Percentiles rank a stretch among this genome's conserved stretches.
phyloP scores from a whole-genome alignment of 2,888 invertebrate species.

The Aphidius colemani region DNA sequence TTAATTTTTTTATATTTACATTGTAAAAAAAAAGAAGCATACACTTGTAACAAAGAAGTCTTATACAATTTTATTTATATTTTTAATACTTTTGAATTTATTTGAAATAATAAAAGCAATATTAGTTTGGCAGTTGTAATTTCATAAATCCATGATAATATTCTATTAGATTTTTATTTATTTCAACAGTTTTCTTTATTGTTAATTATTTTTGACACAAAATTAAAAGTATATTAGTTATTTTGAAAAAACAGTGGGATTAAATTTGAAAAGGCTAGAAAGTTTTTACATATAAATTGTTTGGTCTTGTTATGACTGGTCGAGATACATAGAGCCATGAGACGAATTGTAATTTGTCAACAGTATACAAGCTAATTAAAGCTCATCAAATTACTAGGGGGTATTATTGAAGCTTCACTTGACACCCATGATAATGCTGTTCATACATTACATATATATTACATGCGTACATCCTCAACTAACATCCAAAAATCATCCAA shows the following conservation, averaged over 20 bases:
- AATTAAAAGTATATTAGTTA: too few species aligned
- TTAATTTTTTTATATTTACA: background rate
- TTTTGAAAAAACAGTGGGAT: too few species aligned
- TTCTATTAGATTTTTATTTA: too few species aligned
- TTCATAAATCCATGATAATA: too few species aligned
- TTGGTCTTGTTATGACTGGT: background rate
- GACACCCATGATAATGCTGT: conserved; percentile 33
- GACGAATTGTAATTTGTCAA: conserved; percentile 31
- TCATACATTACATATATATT: too few species aligned
- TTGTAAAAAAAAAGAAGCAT: conserved; percentile 6
- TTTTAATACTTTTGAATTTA: too few species aligned
- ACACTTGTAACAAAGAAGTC: conserved; percentile 1
- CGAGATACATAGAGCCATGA: background rate
- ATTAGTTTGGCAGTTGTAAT: too few species aligned
- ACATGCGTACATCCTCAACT: too few species aligned
- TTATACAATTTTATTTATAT: background rate
- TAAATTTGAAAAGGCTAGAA: background rate
- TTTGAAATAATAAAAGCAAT: too few species aligned
- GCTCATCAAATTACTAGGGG: conserved; percentile 42
- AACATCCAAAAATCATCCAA: too few species aligned
- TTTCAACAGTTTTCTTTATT: too few species aligned
- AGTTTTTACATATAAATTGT: conserved; percentile 4
- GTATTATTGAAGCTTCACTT: conserved; percentile 45
- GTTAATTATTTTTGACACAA: too few species aligned
- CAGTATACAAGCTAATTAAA: conserved; percentile 45